Evolutionary conservation across 1,140 invertebrate species (phyloP), one percentile per base, ranked within the genome.

Genomic region (Cherax destructor): DNA sequence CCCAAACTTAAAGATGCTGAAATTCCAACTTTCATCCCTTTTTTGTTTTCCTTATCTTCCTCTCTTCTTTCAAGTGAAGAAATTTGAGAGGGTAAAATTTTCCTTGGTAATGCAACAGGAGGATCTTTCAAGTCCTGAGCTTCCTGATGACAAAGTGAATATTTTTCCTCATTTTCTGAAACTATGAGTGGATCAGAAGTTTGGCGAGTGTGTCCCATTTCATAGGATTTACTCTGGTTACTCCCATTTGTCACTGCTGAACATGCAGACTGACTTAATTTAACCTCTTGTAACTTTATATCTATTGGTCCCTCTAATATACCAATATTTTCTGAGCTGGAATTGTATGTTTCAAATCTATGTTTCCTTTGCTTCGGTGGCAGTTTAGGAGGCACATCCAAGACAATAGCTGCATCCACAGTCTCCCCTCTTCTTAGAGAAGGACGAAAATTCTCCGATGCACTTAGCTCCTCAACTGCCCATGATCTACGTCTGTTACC

Each of bases 401-500:
- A 52, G 4, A 91, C 83, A 86, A 91, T 91, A 21, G 92, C 83
- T 77, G 84, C 78, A 80, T 92, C 92, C 56, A 85, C 77, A 72
- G 88, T 91, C 61, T 89, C 92, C 6, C 83, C 88, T 78, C 81
- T 85, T 47, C 65, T 84, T 21, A 88, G 74, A 7, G 91, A 72
- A 7, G 83, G 88, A 1, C 84, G 76, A 7, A 83, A 52, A 74
- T 83, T 86, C 11, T 89, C 89, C 16, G 83, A 41, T 52, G 83
- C 69, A 50, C 77, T 94, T 0, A 94, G 50, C 59, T 52, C 86
- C 41, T 94, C 94, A 80, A 95, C 94, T 24, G 94, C 95, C 95
- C 95, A 95, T 85, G 94, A 94, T 89, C 94, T 94, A 65, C 95
- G 91, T 30, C 93, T 83, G 49, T 93, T 91, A 24, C 88, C 83